A percentile compares a stretch with the other conserved stretches of the same genome.
Evolutionary conservation across 2,888 invertebrate genomes (phyloP).

Genomic region (Clunio marinus): DNA sequence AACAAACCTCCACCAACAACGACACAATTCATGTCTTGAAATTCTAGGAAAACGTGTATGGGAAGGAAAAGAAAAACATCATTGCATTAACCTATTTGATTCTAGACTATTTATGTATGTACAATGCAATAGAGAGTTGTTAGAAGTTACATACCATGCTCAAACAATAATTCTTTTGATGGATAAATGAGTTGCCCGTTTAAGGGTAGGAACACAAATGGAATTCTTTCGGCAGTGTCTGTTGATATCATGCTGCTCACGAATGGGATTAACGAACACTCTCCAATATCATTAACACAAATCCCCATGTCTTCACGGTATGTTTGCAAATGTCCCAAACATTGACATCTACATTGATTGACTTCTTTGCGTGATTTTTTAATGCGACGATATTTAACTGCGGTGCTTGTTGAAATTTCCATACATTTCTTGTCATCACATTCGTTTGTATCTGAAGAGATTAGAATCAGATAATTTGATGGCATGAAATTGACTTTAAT

Average conservation of each 20-base stretch:
- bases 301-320: slow-evolving; percentile 80
- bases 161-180: slow-evolving; percentile 77
- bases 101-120: background rate
- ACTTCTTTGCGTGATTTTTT: background rate
- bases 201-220: slow-evolving; percentile 78
- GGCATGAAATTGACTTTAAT: too few species aligned
- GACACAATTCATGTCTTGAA: slow-evolving; percentile 76
- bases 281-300: slow-evolving; percentile 81
- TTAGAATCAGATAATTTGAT: too few species aligned
- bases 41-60: slow-evolving; percentile 55
- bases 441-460: slow-evolving; percentile 45
- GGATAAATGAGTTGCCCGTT: slow-evolving; percentile 86
- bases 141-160: slow-evolving; percentile 54
- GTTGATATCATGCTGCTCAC: slow-evolving; percentile 60
- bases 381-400: background rate
- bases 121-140: too few species aligned
- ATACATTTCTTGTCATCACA: slow-evolving; percentile 52
- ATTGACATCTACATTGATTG: slow-evolving; percentile 66
- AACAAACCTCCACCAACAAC: slow-evolving; percentile 81
- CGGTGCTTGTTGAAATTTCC: slow-evolving; percentile 46
- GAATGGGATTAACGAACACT: slow-evolving; percentile 77
- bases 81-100: background rate
- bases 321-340: slow-evolving; percentile 68
- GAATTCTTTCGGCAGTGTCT: slow-evolving; percentile 67
- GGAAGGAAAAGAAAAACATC: too few species aligned